Base-by-base conservation (phyloP, 1,140 invertebrate species). In the Idris sp. region DNA sequence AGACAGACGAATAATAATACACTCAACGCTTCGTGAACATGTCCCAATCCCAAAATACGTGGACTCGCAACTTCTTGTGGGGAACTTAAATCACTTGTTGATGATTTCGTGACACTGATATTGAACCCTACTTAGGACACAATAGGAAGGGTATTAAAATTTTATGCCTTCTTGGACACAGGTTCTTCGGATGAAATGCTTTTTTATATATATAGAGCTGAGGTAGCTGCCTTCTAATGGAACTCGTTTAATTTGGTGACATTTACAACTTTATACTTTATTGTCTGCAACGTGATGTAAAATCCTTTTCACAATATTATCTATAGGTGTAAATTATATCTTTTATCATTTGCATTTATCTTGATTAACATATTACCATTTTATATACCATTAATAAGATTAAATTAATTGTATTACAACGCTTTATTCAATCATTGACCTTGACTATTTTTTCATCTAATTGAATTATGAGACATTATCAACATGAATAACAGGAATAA, bases 61-160 rank as follows among this genome's bases (percentile, higher is more conserved):
- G 48, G 44, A 15, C 38, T 62, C 48, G 28, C n/a, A 62, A 56
- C 28, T 46, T 62, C 67, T 72, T 72, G 36, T 41, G 49, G 58
- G 49, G 44, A 62, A 65, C 59, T 44, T 54, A 44, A 65, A 36
- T 73, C 69, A 73, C 69, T 61, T 73, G 69, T 65, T 73, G 69
- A 61, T 61, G 69, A 73, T 59, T 73, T 44, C 69, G 54, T 73
- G 69, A 59, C 69, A 53, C 36, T 51, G 61, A 73, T 65, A 65
- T 59, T 48, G 11, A 65, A 61, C 51, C 58, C 53, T 59, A 53
- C 61, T 65, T 59, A 44, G 26, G 54, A 16, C 40, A 46, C 46
- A 58, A 62, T 48, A 61, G 38, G 59, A 53, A 48, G 68, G 68
- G 68, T 44, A 64, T 58, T 64, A 64, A 73, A 56, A 59, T 73